phyloP scores from a whole-genome alignment of 2,113 vertebrate species.

The Corythoichthys haematopterus region DNA sequence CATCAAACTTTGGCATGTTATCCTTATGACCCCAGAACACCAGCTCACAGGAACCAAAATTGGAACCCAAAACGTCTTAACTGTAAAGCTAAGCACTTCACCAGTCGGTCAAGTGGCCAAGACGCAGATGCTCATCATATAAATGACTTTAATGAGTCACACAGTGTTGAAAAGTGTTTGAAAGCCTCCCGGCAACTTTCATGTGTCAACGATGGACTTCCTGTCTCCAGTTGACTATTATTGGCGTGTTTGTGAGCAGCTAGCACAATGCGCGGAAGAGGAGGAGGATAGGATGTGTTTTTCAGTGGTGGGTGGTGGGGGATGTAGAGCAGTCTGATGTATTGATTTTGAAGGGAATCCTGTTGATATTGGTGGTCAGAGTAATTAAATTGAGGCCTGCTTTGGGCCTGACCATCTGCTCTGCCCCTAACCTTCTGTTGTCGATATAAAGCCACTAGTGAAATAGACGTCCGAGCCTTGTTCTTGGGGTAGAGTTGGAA shows the following conservation, averaged over 20 bases:
- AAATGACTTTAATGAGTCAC: background rate
- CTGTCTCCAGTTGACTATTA: constrained; percentile 29
- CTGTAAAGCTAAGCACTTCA: background rate
- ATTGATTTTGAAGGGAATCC: constrained; percentile 53
- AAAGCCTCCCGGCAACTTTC: background rate
- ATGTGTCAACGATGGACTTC: constrained; percentile 26
- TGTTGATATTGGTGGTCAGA: constrained; percentile 28
- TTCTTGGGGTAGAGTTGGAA: no score
- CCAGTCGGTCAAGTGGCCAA: background rate
- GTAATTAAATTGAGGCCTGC: constrained; percentile 19
- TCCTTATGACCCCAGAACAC: background rate
- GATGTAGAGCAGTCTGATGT: constrained; percentile 30
- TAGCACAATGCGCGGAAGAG: constrained; percentile 29
- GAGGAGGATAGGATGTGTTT: constrained; percentile 4
- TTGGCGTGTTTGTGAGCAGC: constrained; percentile 23
- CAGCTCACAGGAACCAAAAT: background rate
- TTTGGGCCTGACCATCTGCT: constrained; percentile 32
- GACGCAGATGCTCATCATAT: background rate
- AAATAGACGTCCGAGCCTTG: background rate
- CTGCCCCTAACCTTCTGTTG: constrained; percentile 5
- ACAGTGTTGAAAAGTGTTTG: background rate
- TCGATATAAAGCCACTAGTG: background rate
- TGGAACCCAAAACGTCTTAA: background rate
- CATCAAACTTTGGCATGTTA: no score
- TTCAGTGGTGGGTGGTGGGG: constrained; percentile 6